phyloP scores from a whole-genome alignment of 2,888 invertebrate species.

The Patella depressa region DNA sequence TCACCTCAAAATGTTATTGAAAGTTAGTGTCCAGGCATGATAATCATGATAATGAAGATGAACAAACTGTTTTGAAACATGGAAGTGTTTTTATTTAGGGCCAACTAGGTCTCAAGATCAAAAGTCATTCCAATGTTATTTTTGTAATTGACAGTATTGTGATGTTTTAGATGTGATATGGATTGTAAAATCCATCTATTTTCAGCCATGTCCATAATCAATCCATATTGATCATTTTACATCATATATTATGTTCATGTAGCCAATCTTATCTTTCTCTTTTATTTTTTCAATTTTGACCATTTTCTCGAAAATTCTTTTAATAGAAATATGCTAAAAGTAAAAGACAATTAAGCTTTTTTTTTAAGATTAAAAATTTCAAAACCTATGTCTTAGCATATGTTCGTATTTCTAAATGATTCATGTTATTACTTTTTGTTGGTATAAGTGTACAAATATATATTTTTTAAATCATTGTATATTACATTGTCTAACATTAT shows the following conservation, averaged over 20 bases:
- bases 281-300: not conserved
- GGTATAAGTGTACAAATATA: not conserved
- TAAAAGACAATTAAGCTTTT: not conserved
- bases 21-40: conserved; percentile 57
- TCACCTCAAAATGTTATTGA: conserved; percentile 67
- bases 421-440: not conserved
- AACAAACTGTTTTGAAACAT: conserved; percentile 13
- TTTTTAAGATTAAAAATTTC: not conserved
- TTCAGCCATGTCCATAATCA: conserved; percentile 34
- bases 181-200: conserved; percentile 45
- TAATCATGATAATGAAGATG: conserved; percentile 22
- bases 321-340: not conserved
- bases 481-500: not conserved
- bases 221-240: conserved; percentile 15
- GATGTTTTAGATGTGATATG: conserved; percentile 33
- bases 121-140: conserved; percentile 46
- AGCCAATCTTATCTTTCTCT: not conserved
- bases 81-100: conserved; percentile 8
- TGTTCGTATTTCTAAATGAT: too few relatives aligned
- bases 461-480: conserved; percentile 4
- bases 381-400: too few relatives aligned
- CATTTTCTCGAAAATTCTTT: conserved; percentile 2
- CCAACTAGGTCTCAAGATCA: conserved; percentile 23
- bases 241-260: conserved; percentile 3
- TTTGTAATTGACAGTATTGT: conserved; percentile 45